Evolutionary conservation across 2,797 vertebrate genomes (phyloP).

Genomic region (Lepidocolaptes lacrymiger): DNA sequence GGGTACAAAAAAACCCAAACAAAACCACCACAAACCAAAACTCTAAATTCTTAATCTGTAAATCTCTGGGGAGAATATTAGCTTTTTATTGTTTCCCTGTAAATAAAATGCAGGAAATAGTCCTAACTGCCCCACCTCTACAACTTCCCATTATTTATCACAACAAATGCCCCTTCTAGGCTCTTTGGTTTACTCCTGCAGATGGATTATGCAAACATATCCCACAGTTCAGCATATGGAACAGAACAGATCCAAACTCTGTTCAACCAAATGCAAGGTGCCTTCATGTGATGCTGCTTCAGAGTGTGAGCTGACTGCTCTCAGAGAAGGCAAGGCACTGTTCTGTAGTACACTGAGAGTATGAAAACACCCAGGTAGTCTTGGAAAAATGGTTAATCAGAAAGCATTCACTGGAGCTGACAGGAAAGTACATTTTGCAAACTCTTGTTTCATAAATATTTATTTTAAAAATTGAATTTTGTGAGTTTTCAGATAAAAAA

Average conservation of each 20-base stretch:
- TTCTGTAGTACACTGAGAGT: neutral
- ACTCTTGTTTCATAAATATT: neutral
- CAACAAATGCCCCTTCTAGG: neutral
- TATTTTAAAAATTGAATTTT: neutral
- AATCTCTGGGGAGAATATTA: neutral
- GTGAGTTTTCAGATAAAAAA: neutral
- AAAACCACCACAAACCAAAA: neutral
- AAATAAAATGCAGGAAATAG: conserved; percentile 23
- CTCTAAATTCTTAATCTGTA: neutral
- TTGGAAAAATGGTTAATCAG: neutral
- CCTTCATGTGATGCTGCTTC: neutral
- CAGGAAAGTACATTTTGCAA: neutral
- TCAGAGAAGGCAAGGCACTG: neutral
- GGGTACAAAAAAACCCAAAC: neutral
- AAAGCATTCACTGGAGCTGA: neutral
- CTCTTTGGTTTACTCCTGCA: neutral
- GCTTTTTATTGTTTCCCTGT: conserved; percentile 40
- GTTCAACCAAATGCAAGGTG: neutral
- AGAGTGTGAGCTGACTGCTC: neutral
- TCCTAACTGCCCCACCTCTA: neutral
- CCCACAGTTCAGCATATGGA: neutral
- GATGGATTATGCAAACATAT: neutral
- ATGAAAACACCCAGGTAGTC: neutral
- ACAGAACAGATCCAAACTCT: neutral
- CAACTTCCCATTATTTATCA: conserved; percentile 30